A percentile compares a stretch with the other conserved stretches of the same genome.
Conservation (phyloP, 2,797 vertebrate species). For the Enteromius argenteus region DNA sequence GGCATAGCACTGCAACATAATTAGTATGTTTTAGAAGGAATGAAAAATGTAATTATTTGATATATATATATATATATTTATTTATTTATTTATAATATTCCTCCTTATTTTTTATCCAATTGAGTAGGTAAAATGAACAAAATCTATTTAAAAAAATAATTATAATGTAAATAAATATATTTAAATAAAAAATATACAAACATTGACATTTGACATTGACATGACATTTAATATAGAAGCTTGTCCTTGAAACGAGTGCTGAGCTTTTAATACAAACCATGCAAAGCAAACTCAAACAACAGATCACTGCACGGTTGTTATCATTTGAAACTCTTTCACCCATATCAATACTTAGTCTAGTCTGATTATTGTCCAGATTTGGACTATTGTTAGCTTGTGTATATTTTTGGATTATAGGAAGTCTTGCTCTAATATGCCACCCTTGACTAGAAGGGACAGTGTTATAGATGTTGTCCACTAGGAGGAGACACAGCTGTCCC, state of each 20-base stretch:
- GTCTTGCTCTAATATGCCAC: slow-evolving; percentile 29
- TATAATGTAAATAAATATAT: too few relatives aligned
- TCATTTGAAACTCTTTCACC: slow-evolving; percentile 69
- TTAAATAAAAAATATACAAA: too few relatives aligned
- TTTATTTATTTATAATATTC: too few relatives aligned
- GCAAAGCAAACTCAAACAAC: slow-evolving; percentile 71
- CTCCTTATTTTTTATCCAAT: too few relatives aligned
- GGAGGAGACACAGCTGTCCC: slow-evolving; percentile 52
- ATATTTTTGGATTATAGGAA: slow-evolving; percentile 10
- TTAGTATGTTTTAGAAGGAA: slow-evolving; percentile 30
- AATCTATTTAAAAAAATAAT: too few relatives aligned
- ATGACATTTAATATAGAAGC: slow-evolving; percentile 71
- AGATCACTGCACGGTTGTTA: slow-evolving; percentile 64
- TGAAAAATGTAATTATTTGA: not conserved
- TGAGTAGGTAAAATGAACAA: too few relatives aligned
- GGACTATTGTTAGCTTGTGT: not conserved
- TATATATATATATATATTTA: not conserved
- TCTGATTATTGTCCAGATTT: slow-evolving; percentile 26
- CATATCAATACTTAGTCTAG: slow-evolving; percentile 53
- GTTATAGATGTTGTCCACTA: slow-evolving; percentile 54
- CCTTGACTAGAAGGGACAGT: slow-evolving; percentile 45
- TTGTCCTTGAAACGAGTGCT: slow-evolving; percentile 68
- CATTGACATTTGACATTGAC: too few relatives aligned
- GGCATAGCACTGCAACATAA: slow-evolving; percentile 37
- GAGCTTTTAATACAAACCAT: slow-evolving; percentile 73